These are phyloP conservation scores for Coracias cyanogaster DNA, from an alignment of 2,797 vertebrate genomes.

Conservation along the genomic window DNA sequence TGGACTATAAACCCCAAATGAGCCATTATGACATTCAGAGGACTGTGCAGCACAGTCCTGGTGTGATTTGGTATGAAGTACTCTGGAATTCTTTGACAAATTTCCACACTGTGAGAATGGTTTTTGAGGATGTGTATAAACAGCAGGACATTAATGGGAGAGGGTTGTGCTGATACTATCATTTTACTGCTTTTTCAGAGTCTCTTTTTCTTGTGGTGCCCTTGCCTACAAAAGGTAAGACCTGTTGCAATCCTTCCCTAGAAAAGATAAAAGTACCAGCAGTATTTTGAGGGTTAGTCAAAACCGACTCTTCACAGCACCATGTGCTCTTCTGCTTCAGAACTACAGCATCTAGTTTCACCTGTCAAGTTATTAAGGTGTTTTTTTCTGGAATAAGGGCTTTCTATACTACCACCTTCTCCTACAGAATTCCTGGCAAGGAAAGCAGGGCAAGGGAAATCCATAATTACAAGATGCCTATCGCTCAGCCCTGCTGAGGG, in stretches of 20 bases:
- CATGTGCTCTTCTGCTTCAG: not conserved
- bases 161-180: not conserved
- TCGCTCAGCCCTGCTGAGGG: not conserved
- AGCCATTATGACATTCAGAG: slow-evolving; percentile 40
- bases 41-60: slow-evolving; percentile 29
- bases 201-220: not conserved
- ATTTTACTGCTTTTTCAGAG: not conserved
- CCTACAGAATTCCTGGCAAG: not conserved
- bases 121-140: not conserved
- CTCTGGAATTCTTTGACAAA: slow-evolving; percentile 40
- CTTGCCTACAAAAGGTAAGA: not conserved
- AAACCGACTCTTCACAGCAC: not conserved
- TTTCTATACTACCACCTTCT: not conserved
- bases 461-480: no score
- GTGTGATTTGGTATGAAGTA: slow-evolving; percentile 47
- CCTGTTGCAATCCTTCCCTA: not conserved
- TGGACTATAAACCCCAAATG: slow-evolving; percentile 37
- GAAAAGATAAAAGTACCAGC: not conserved
- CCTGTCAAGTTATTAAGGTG: not conserved
- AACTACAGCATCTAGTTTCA: not conserved
- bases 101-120: not conserved
- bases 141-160: not conserved
- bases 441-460: not conserved
- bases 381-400: not conserved
- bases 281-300: not conserved